Conservation (phyloP, 2,113 vertebrate species). For the Nycticryphes semicollaris region DNA sequence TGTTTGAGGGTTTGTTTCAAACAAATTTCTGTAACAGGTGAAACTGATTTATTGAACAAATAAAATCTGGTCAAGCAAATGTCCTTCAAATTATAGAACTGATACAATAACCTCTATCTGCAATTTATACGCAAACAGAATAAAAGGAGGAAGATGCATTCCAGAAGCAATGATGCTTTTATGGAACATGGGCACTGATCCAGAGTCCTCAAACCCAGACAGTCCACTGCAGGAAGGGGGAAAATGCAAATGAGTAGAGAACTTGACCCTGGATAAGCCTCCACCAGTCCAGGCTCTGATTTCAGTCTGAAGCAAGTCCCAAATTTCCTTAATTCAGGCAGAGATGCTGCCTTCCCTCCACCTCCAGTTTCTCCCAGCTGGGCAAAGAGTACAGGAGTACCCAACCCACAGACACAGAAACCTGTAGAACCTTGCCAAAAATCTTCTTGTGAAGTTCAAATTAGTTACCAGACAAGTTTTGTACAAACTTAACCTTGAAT, state of each 20-base stretch:
- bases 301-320: neutral
- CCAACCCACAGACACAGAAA: neutral
- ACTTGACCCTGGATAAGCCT: neutral
- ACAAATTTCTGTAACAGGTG: neutral
- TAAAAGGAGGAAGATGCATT: neutral
- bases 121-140: neutral
- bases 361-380: neutral
- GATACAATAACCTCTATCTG: neutral
- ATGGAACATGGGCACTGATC: neutral
- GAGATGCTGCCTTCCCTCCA: neutral
- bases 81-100: neutral
- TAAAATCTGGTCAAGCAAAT: neutral
- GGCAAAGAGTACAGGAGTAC: neutral
- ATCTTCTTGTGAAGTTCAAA: neutral
- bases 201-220: neutral
- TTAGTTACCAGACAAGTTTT: slow-evolving; percentile 9
- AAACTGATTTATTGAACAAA: neutral
- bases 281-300: neutral
- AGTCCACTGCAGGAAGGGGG: neutral
- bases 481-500: slow-evolving; percentile 34
- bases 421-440: slow-evolving; percentile 10
- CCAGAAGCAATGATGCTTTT: neutral
- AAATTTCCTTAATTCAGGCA: neutral
- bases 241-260: neutral
- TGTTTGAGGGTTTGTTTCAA: neutral